Evolutionary conservation across 2,888 invertebrate species (phyloP).

Genomic region (Dryocosmus kuriphilus): DNA sequence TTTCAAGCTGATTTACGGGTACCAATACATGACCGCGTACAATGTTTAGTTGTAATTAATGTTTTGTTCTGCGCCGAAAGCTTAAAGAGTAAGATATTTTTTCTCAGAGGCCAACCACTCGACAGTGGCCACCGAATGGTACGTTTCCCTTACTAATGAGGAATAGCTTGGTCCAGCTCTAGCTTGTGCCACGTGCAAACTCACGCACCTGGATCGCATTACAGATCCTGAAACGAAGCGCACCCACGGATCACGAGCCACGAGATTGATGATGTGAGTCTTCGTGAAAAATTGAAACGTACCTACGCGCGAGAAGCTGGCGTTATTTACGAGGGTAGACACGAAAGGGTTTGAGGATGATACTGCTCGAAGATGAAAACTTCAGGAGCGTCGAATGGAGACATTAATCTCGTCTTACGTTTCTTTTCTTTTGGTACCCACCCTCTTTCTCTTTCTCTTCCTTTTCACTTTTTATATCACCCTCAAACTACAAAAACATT

Average conservation of each 20-base stretch:
- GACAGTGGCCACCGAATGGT: no score
- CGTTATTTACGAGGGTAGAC: conserved; percentile 52
- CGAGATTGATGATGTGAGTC: conserved; percentile 55
- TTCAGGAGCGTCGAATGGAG: conserved; percentile 53
- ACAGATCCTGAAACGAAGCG: conserved; percentile 11
- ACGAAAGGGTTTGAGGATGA: conserved; percentile 42
- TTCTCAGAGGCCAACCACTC: no score
- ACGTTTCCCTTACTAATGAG: conserved; percentile 21
- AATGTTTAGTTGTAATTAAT: no score
- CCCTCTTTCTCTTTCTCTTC: background rate
- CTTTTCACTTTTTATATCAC: background rate
- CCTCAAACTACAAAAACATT: background rate
- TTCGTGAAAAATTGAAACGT: conserved; percentile 58
- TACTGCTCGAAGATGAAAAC: conserved; percentile 52
- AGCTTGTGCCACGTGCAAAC: conserved; percentile 25
- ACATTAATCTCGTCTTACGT: conserved; percentile 52
- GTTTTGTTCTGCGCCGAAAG: no score
- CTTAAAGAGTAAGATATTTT: no score
- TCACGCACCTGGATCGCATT: conserved; percentile 32
- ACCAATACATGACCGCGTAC: no score
- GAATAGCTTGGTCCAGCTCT: background rate
- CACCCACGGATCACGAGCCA: conserved; percentile 45
- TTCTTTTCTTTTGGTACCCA: conserved; percentile 21
- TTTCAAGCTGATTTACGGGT: no score
- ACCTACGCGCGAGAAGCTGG: conserved; percentile 46